Evolutionary conservation across 2,888 invertebrate genomes (phyloP).

Genomic region (Cerceris rybyensis): DNA sequence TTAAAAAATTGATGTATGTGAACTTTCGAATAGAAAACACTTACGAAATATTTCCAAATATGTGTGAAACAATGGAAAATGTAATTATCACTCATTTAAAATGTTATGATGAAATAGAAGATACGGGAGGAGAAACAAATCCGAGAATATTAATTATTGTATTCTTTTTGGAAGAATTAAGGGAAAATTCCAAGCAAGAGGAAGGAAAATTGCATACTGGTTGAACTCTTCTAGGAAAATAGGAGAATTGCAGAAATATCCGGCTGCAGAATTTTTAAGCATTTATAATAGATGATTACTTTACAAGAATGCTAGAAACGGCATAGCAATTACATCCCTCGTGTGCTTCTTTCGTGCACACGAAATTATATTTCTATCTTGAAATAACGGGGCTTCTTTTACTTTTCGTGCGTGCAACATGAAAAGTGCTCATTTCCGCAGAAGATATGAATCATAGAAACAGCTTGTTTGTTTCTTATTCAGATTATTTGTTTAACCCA

Average conservation of each 20-base stretch:
- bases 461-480: too few relatives aligned
- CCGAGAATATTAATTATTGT: not conserved
- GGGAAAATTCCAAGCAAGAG: not conserved
- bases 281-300: conserved; percentile 34
- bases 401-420: not conserved
- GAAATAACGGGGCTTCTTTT: conserved; percentile 29
- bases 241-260: conserved; percentile 33
- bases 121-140: not conserved
- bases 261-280: conserved; percentile 19
- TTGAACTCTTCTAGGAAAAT: conserved; percentile 25
- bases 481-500: too few relatives aligned
- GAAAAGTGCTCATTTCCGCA: not conserved
- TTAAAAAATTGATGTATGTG: too few relatives aligned
- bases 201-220: not conserved
- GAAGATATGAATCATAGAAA: not conserved
- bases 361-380: conserved; percentile 33
- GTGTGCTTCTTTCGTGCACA: conserved; percentile 16
- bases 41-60: too few relatives aligned
- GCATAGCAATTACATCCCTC: conserved; percentile 40
- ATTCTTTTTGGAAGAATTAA: not conserved
- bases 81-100: too few relatives aligned
- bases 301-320: conserved; percentile 36
- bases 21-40: too few relatives aligned
- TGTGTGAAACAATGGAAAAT: too few relatives aligned
- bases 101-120: not conserved